Evolutionary conservation across 2,797 vertebrate species (phyloP).

Genomic region (Microctenopoma lineatum): DNA sequence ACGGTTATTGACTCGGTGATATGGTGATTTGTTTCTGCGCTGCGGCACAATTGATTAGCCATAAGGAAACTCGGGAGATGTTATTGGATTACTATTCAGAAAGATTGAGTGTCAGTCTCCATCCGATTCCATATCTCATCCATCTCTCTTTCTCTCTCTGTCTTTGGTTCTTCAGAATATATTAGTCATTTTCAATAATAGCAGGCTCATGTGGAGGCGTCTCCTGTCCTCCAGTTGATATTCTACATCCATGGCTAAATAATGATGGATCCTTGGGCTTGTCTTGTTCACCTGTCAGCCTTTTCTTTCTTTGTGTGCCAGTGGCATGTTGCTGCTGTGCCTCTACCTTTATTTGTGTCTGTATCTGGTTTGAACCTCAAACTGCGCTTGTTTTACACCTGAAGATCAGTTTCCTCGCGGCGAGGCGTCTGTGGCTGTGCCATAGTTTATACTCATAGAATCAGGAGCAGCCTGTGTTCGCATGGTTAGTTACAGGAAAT

Average conservation of each 20-base stretch:
- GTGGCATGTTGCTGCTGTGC: not conserved
- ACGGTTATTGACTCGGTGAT: constrained; percentile 74
- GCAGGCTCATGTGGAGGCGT: constrained; percentile 57
- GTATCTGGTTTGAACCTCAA: constrained; percentile 8
- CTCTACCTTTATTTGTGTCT: constrained; percentile 8
- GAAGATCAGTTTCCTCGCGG: not conserved
- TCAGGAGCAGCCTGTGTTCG: not conserved
- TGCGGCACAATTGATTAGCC: constrained; percentile 76
- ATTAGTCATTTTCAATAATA: constrained; percentile 77
- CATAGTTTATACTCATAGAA: too few relatives aligned
- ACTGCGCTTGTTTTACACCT: not conserved
- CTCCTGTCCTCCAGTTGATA: constrained; percentile 66
- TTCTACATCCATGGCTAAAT: constrained; percentile 71
- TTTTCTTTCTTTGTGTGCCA: constrained; percentile 12
- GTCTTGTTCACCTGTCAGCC: constrained; percentile 60
- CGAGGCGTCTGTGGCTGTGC: too few relatives aligned
- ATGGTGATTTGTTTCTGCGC: constrained; percentile 75
- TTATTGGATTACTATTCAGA: constrained; percentile 78
- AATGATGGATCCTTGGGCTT: constrained; percentile 65
- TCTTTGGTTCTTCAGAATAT: constrained; percentile 68
- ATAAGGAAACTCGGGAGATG: constrained; percentile 72
- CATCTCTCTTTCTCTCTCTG: constrained; percentile 66
- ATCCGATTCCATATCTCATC: constrained; percentile 70
- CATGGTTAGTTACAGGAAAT: not conserved
- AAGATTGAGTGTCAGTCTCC: constrained; percentile 78